A percentile compares a stretch with the other conserved stretches of the same genome.
phyloP scores from a whole-genome alignment of 2,797 vertebrate species.

The Hippocampus kuda region DNA sequence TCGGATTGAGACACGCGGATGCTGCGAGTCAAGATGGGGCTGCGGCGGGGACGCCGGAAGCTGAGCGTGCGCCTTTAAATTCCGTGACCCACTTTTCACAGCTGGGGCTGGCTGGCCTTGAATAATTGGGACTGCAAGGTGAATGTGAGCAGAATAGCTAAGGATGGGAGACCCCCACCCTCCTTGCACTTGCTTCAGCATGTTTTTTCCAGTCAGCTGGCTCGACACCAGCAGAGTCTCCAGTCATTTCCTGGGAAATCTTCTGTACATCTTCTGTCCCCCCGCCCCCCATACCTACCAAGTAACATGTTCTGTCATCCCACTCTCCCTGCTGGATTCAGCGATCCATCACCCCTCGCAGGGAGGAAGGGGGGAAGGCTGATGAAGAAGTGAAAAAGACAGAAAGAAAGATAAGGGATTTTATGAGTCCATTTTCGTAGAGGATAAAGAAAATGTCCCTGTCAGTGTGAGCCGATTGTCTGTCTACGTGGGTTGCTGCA shows the following conservation, averaged over 20 bases:
- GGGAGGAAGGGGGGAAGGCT: slow-evolving; percentile 8
- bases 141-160: slow-evolving; percentile 65
- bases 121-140: slow-evolving; percentile 68
- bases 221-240: slow-evolving; percentile 31
- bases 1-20: slow-evolving; percentile 31
- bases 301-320: slow-evolving; percentile 3
- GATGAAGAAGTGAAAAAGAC: slow-evolving; percentile 21
- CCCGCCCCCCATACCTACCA: slow-evolving; percentile 26
- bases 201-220: slow-evolving; percentile 35
- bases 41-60: slow-evolving; percentile 18
- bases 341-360: slow-evolving; percentile 36
- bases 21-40: slow-evolving; percentile 13
- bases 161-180: slow-evolving; percentile 38
- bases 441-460: too few species aligned
- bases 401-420: background rate
- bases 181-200: background rate
- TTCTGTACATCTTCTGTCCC: slow-evolving; percentile 17
- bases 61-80: slow-evolving; percentile 65
- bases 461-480: too few species aligned
- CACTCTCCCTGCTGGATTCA: slow-evolving; percentile 19
- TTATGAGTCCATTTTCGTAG: too few species aligned
- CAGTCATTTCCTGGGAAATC: slow-evolving; percentile 9
- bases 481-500: too few species aligned
- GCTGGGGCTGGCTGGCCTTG: slow-evolving; percentile 53
- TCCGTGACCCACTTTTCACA: slow-evolving; percentile 67